phyloP scores from a whole-genome alignment of 2,113 vertebrate species.

The Grus americana region DNA sequence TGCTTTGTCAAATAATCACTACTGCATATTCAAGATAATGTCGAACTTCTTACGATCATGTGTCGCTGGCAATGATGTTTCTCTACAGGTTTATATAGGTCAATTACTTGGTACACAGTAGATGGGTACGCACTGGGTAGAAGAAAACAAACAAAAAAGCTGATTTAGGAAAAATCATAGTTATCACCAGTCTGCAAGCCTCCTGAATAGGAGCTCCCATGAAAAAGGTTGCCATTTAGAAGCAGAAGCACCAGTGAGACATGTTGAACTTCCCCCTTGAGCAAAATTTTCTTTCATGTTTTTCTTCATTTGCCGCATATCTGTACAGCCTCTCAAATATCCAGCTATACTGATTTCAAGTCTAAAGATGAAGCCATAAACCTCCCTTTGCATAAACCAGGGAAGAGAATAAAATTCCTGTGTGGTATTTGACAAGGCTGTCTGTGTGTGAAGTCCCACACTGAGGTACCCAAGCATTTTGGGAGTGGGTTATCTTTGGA shows the following conservation, averaged over 20 bases:
- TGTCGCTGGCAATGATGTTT: background rate
- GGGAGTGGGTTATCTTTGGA: constrained; percentile 52
- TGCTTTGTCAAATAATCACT: background rate
- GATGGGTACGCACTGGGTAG: background rate
- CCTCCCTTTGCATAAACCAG: background rate
- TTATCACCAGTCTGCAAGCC: background rate
- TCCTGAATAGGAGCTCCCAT: background rate
- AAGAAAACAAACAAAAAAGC: background rate
- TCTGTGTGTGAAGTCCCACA: constrained; percentile 34
- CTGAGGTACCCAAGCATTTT: constrained; percentile 46
- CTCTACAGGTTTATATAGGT: background rate
- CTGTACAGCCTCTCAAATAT: background rate
- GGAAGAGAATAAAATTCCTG: constrained; percentile 29
- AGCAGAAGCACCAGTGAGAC: background rate
- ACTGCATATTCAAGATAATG: background rate
- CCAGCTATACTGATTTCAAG: background rate
- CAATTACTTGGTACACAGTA: background rate
- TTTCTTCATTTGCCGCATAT: constrained; percentile 7
- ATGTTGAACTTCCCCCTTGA: background rate
- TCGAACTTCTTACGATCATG: background rate
- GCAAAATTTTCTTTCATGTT: background rate
- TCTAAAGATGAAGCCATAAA: constrained; percentile 23
- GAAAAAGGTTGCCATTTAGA: background rate
- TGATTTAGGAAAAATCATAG: background rate
- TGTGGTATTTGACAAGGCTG: constrained; percentile 40